Conservation (phyloP, 1,140 invertebrate genomes). For the Maniola jurtina region DNA sequence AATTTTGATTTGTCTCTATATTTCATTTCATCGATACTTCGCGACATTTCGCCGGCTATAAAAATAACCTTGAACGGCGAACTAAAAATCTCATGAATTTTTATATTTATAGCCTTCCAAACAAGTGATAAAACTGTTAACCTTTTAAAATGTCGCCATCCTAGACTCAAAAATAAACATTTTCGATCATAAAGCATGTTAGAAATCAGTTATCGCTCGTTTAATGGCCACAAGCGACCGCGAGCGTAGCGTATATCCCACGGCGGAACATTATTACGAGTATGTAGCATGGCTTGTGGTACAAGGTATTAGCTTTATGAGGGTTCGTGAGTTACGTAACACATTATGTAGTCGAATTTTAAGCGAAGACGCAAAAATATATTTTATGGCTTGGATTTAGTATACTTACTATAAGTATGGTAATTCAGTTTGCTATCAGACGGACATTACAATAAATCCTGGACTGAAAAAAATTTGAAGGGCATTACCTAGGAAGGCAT, state of each 20-base stretch:
- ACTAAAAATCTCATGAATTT: not conserved
- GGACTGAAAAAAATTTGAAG: too few species aligned
- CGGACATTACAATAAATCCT: too few species aligned
- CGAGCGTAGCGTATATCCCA: conserved; percentile 30
- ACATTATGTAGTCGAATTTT: not conserved
- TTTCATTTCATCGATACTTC: not conserved
- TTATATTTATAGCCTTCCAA: not conserved
- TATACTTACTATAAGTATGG: too few species aligned
- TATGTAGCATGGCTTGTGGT: conserved; percentile 31
- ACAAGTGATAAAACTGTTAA: conserved; percentile 1
- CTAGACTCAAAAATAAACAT: not conserved
- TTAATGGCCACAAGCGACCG: conserved; percentile 50
- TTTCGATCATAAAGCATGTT: conserved; percentile 7
- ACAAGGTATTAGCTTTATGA: conserved; percentile 22
- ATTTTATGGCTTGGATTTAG: too few species aligned
- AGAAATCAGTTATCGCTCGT: conserved; percentile 26
- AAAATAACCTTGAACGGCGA: not conserved
- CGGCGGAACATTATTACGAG: conserved; percentile 46
- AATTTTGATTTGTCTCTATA: too few species aligned
- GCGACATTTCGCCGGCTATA: not conserved
- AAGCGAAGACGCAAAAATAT: too few species aligned
- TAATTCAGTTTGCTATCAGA: too few species aligned
- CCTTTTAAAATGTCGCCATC: not conserved
- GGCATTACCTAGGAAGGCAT: too few species aligned
- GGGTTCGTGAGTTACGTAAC: not conserved